These are phyloP conservation scores for Hippopotamyrus pictus DNA, from an alignment of 2,797 vertebrate species.

Conservation along the genomic window DNA sequence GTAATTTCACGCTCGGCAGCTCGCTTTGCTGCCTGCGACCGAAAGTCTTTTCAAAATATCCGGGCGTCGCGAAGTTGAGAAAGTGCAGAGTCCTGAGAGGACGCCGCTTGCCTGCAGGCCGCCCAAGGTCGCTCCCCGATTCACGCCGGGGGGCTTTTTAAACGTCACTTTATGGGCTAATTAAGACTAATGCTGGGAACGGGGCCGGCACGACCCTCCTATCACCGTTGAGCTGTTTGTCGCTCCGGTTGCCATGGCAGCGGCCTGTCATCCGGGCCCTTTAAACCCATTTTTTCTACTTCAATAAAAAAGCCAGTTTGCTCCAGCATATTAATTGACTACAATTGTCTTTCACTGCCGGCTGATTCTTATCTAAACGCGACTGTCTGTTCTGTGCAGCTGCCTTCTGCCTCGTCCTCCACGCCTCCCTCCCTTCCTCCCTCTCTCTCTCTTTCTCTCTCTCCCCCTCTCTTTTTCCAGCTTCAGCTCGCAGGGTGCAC, in stretches of 20 bases:
- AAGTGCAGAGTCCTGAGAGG: conserved; percentile 6
- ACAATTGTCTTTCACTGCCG: neutral
- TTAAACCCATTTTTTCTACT: neutral
- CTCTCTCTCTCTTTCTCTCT: neutral
- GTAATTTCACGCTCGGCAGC: conserved; percentile 48
- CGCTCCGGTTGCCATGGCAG: neutral
- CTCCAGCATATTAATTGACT: conserved; percentile 6
- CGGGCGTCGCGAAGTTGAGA: conserved; percentile 23
- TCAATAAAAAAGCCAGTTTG: conserved; percentile 4
- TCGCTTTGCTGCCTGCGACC: conserved; percentile 31
- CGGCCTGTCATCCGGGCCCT: neutral
- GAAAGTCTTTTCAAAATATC: conserved; percentile 24
- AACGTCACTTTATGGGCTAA: neutral
- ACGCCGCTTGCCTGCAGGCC: neutral
- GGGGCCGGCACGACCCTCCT: neutral
- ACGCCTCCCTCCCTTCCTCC: neutral
- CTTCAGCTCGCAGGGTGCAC: neutral
- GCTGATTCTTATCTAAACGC: neutral
- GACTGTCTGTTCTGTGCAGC: neutral
- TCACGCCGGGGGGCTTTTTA: neutral
- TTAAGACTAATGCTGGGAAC: neutral
- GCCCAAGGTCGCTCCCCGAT: neutral
- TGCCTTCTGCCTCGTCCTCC: neutral
- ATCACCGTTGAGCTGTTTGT: neutral
- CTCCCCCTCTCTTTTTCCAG: neutral